Base-by-base conservation (phyloP, 2,113 vertebrate genomes). In the Opisthocomus hoazin region DNA sequence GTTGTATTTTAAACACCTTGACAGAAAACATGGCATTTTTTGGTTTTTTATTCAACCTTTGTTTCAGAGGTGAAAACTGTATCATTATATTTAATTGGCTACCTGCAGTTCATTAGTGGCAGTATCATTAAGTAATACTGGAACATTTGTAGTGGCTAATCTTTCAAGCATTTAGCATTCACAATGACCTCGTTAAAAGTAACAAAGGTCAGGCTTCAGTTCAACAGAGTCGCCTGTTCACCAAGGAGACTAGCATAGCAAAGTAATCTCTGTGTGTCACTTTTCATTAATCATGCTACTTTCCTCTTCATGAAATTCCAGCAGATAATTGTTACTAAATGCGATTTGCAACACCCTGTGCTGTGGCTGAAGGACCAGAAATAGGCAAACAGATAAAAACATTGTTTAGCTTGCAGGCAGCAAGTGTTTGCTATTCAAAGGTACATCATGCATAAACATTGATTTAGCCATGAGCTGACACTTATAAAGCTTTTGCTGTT, bases 211-310 rank as follows among this genome's bases (percentile, higher is more conserved):
- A 97, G 81, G 94, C 92, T 94, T 87, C 87, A 97, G 98, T 98
- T 98, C 97, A 97, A 50, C 92, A 50, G 94, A 96, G 92, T 91
- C 74, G 19, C 91, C 93, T 53, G 16, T 94, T 97, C 92, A 90
- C 97, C 97, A 96, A 94, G 97, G 97, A 97, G 93, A 96, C 95
- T 86, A 84, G 96, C 97, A 95, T 84, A 95, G 97, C 97, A 90
- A 97, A 98, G 97, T 97, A 97, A 98, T 98, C 96, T 95, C 83
- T 93, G 92, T 84, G 95, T 98, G 98, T 98, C 98, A 98, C 97
- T 98, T 98, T 97, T 97, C 96, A 98, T 98, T 99, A 98, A 99
- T 98, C 98, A 98, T 97, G 97, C 95, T 95, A 96, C 96, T 98
- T 97, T 98, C 92, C 97, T 97, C 94, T 96, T 97, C 97, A 79